phyloP scores from a whole-genome alignment of 2,797 vertebrate species.

The Enteromius radiatus region DNA sequence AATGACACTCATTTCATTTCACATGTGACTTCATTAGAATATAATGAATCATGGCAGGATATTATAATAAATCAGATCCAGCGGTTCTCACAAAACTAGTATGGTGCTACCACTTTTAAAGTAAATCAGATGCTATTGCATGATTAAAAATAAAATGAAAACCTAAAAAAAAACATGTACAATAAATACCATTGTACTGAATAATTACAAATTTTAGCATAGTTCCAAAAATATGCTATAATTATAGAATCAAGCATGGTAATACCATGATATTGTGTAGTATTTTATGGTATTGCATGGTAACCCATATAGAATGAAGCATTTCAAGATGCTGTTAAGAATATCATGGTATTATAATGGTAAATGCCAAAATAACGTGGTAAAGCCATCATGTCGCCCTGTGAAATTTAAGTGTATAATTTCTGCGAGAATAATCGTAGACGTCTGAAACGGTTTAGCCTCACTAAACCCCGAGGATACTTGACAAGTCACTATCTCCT shows the following conservation, averaged over 20 bases:
- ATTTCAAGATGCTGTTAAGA: not conserved
- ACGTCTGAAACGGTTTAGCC: not conserved
- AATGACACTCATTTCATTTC: conserved; percentile 41
- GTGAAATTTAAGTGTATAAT: conserved; percentile 3
- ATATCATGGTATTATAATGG: not conserved
- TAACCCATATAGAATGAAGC: not conserved
- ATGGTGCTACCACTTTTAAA: not conserved
- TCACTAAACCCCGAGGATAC: conserved; percentile 10
- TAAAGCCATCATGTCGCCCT: not conserved
- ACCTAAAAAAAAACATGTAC: not conserved
- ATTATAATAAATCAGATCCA: not conserved
- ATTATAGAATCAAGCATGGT: not conserved
- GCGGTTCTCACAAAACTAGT: not conserved
- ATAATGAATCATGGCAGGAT: not conserved
- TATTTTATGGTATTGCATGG: not conserved
- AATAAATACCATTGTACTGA: not conserved
- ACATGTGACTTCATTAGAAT: conserved; percentile 11
- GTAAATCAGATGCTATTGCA: not conserved
- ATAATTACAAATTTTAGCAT: not conserved
- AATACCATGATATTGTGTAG: not conserved
- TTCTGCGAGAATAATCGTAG: not conserved
- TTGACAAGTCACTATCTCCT: conserved; percentile 8
- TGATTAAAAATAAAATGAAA: not conserved
- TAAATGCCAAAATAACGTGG: not conserved
- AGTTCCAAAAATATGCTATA: too few relatives aligned